Percentiles rank a stretch among this genome's conserved stretches.
Conservation (phyloP, 2,797 vertebrate genomes). For the Pantherophis vulpinus region DNA sequence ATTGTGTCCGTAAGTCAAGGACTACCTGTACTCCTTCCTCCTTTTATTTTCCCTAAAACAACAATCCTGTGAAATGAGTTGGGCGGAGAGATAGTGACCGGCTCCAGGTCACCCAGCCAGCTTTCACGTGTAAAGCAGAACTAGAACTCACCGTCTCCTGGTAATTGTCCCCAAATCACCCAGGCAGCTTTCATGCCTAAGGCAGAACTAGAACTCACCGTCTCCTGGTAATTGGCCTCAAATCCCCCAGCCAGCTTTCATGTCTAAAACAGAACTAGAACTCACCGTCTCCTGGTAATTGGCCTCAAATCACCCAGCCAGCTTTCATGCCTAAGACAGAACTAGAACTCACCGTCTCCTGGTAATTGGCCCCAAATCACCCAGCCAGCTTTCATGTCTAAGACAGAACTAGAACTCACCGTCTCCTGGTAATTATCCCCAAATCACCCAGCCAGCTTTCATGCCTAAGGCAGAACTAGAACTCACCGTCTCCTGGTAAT, state of each 20-base stretch:
- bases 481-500: not conserved
- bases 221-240: no score
- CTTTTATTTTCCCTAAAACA: not conserved
- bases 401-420: not conserved
- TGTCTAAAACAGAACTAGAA: no score
- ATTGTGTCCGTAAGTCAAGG: not conserved
- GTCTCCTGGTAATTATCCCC: not conserved
- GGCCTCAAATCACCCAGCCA: no score
- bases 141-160: not conserved
- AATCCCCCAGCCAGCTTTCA: no score
- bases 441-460: not conserved
- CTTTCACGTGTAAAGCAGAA: not conserved
- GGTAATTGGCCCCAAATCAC: not conserved
- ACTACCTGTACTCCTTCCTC: not conserved
- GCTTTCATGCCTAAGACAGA: no score
- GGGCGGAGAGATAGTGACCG: not conserved
- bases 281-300: no score
- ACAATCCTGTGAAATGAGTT: not conserved
- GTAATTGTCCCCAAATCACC: not conserved
- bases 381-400: not conserved
- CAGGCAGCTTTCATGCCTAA: not conserved
- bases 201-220: not conserved
- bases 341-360: not conserved
- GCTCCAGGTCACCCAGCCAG: not conserved
- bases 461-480: not conserved